Base-by-base conservation (phyloP, 2,797 vertebrate genomes). In the Hydrolagus colliei region DNA sequence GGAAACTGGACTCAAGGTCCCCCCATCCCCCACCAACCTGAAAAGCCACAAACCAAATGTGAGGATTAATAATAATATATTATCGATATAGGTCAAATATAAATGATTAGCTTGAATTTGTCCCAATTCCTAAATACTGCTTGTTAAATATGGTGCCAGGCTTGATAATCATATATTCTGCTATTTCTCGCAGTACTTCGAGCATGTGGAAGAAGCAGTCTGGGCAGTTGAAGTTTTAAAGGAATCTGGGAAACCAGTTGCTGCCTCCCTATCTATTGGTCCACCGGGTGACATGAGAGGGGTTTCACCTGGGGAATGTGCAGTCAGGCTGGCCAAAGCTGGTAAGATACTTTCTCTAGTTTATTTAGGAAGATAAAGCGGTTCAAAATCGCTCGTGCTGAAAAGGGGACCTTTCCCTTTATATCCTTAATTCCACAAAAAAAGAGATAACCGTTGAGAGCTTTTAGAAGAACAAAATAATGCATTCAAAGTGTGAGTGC, bases 151-250 rank as follows among this genome's bases (percentile, higher is more conserved):
- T 27, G 27, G 41, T 52, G 41, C 3, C 41, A 52, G 41, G 41
- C 41, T 52, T 52, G 41, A 52, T 52, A 52, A 52, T 52, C 41
- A 52, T 52, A 6, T 52, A 52, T 52, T 52, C 41, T 74, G 52
- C 52, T 32, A 32, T 76, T 8, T 88, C 76, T 90, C 91, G 88
- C 92, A 99, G 98, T 99, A 99, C 90, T 99, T 98, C 89, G 98
- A 99, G 90, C 98, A 99, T 0, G 95, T 98, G 88, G 97, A 99
- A 91, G 98, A 99, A 90, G 98, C 98, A 0, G 95, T 95, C 87
- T 99, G 98, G 98, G 97, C 97, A 9, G 96, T 98, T 0, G 95
- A 99, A 89, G 93, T 94, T 78, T 88, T 99, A 89, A 98, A 97
- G 89, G 88, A 90, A 78, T 95, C 95, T 2, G 95, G 95, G 11